Conservation (phyloP, 2,113 vertebrate genomes). For the Uropsilus gracilis region DNA sequence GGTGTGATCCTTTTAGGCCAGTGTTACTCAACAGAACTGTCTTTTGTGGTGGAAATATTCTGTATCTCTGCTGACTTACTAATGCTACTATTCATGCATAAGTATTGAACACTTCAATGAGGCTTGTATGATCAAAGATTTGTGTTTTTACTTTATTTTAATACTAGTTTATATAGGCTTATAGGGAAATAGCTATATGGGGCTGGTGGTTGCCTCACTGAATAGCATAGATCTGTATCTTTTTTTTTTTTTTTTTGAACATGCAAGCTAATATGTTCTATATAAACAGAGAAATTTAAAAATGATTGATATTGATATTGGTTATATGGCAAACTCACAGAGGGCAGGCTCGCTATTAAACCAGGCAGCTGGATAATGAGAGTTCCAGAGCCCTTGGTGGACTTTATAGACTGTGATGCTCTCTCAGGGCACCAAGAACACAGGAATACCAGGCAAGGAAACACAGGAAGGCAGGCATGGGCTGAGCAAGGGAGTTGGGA, state of each 20-base stretch:
- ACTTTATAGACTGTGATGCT: too few species aligned
- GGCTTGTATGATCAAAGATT: not conserved
- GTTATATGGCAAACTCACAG: too few species aligned
- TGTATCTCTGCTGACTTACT: accelerated
- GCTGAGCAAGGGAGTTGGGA: too few species aligned
- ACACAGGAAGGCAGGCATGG: too few species aligned
- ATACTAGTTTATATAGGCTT: not conserved
- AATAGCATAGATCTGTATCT: not conserved
- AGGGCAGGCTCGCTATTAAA: too few species aligned
- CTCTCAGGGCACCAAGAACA: too few species aligned
- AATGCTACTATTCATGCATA: not conserved
- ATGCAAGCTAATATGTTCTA: not conserved
- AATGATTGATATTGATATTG: not conserved
- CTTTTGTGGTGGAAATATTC: not conserved
- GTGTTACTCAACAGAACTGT: not conserved
- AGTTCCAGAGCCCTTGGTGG: too few species aligned
- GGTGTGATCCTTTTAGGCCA: not conserved
- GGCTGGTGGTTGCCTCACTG: not conserved
- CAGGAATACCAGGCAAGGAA: too few species aligned
- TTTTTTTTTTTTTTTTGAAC: conserved; percentile 13
- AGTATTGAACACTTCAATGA: not conserved
- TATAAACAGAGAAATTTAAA: not conserved
- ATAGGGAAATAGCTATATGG: not conserved
- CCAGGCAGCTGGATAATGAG: too few species aligned
- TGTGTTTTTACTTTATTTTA: not conserved